Conservation (phyloP, 2,888 invertebrate genomes). For the Spicauda simplicius region DNA sequence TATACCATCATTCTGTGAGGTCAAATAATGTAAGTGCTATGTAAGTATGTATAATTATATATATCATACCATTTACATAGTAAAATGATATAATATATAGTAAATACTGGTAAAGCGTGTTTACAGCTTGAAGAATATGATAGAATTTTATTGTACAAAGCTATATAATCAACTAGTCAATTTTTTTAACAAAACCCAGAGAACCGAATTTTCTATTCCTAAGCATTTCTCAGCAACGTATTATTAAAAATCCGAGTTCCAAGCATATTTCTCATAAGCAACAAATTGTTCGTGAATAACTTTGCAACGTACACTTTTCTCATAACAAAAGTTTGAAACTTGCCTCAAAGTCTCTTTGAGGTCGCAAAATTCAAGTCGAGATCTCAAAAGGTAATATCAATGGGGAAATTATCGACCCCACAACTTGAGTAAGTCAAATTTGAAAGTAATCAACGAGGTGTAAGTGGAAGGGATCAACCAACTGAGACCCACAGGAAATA, state of each 20-base stretch:
- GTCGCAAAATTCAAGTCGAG: slow-evolving; percentile 43
- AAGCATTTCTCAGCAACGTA: neutral
- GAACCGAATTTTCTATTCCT: neutral
- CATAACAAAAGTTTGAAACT: slow-evolving; percentile 45
- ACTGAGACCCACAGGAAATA: neutral
- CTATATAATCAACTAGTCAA: too few relatives aligned
- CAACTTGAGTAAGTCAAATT: slow-evolving; percentile 45
- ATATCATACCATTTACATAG: too few relatives aligned
- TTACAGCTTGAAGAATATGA: too few relatives aligned
- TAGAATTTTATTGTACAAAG: too few relatives aligned
- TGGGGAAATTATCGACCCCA: slow-evolving; percentile 46
- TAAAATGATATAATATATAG: too few relatives aligned
- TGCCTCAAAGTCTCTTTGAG: slow-evolving; percentile 40
- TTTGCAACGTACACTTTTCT: slow-evolving; percentile 39
- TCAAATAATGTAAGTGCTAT: too few relatives aligned
- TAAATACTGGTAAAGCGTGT: too few relatives aligned
- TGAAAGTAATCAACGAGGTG: slow-evolving; percentile 57
- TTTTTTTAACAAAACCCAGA: too few relatives aligned
- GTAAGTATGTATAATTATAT: too few relatives aligned
- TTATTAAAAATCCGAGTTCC: slow-evolving; percentile 20
- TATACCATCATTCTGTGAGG: too few relatives aligned
- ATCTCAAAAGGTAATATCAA: slow-evolving; percentile 45
- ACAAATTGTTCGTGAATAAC: slow-evolving; percentile 37
- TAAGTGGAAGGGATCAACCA: slow-evolving; percentile 31
- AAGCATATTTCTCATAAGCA: slow-evolving; percentile 30